Evolutionary conservation across 2,797 vertebrate genomes (phyloP).

Genomic region (Vireo griseus): DNA sequence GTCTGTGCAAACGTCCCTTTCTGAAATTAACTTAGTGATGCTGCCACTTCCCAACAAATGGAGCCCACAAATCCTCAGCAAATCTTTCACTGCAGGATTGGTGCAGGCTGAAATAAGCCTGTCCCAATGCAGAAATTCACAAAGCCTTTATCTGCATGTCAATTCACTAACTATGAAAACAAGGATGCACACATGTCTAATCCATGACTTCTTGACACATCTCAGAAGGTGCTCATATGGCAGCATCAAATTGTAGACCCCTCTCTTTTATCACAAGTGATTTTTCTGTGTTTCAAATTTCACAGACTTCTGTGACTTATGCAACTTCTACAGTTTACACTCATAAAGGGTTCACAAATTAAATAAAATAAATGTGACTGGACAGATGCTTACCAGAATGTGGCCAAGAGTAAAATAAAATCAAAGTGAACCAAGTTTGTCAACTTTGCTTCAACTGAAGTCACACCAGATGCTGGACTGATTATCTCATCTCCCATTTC

Average conservation of each 20-base stretch:
- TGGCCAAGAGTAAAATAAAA: slow-evolving; percentile 53
- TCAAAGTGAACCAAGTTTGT: slow-evolving; percentile 51
- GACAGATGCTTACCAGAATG: slow-evolving; percentile 40
- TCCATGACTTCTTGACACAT: background rate
- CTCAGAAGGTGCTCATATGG: background rate
- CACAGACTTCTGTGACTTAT: background rate
- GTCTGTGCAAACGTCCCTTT: background rate
- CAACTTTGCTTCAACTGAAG: slow-evolving; percentile 41
- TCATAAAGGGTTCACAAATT: background rate
- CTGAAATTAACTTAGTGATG: background rate
- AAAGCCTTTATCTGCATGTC: background rate
- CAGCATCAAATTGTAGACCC: background rate
- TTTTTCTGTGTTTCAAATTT: background rate
- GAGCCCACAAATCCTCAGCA: background rate
- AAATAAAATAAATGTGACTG: background rate
- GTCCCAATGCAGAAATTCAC: background rate
- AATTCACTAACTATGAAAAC: background rate
- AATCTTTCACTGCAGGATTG: background rate
- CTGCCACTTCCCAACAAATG: background rate
- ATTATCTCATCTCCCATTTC: background rate
- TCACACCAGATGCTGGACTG: slow-evolving; percentile 22
- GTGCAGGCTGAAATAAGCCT: background rate
- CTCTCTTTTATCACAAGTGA: background rate
- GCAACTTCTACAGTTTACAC: background rate
- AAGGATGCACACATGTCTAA: background rate